Evolutionary conservation across 92 coral and sea anemone species (phyloP).

Genomic region (Micromussa lordhowensis): DNA sequence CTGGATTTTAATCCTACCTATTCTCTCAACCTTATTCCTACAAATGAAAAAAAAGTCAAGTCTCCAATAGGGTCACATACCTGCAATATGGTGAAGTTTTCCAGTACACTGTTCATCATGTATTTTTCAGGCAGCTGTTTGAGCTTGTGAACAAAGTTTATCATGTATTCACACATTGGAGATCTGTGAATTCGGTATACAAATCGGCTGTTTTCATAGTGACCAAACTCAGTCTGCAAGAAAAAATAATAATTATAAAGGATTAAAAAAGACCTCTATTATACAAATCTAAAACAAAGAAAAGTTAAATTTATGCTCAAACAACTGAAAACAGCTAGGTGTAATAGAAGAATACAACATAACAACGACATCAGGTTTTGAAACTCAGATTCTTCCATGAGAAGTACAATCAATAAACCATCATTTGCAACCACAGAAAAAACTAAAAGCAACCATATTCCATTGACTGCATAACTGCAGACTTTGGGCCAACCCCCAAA

Average conservation of each 20-base stretch:
- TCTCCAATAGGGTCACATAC: slow-evolving; percentile 28
- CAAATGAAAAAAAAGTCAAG: not conserved
- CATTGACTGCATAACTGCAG: too few species aligned
- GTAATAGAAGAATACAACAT: too few species aligned
- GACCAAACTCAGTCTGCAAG: slow-evolving; percentile 94
- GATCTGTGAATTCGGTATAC: slow-evolving; percentile 97
- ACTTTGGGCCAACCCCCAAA: too few species aligned
- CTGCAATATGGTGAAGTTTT: slow-evolving; percentile 97
- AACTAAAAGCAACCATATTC: too few species aligned
- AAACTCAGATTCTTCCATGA: too few species aligned
- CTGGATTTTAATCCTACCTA: not conserved
- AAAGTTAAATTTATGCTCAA: too few species aligned
- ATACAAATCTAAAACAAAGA: not conserved
- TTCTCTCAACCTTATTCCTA: too few species aligned
- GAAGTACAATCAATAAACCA: too few species aligned
- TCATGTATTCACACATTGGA: slow-evolving; percentile 99
- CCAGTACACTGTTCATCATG: slow-evolving; percentile 99
- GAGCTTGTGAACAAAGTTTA: slow-evolving; percentile 96
- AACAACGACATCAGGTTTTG: too few species aligned
- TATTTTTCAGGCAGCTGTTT: slow-evolving; percentile 98
- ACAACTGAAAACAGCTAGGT: too few species aligned
- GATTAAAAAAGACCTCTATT: not conserved
- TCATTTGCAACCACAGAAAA: too few species aligned
- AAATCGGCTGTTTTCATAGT: slow-evolving; percentile 94
- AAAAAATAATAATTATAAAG: not conserved